phyloP scores from a whole-genome alignment of 2,113 vertebrate genomes.

The Mus spicilegus region DNA sequence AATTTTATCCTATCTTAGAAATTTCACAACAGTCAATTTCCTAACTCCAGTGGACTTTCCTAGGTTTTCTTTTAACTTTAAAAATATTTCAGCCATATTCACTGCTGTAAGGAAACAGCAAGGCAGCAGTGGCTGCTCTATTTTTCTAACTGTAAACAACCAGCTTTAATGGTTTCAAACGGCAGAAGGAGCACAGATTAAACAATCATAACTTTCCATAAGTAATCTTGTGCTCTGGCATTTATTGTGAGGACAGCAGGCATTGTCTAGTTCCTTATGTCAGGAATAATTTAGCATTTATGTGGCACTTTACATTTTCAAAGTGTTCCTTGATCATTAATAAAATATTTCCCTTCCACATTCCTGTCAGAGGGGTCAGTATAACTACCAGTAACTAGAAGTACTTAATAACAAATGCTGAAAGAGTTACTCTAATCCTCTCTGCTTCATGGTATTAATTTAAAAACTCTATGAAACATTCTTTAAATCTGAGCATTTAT shows the following conservation, averaged over 20 bases:
- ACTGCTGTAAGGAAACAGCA: background rate
- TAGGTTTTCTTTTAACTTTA: background rate
- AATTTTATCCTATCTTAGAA: background rate
- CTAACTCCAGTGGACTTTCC: background rate
- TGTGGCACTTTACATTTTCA: slow-evolving; percentile 72
- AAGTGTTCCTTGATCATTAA: slow-evolving; percentile 73
- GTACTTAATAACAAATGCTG: slow-evolving; percentile 55
- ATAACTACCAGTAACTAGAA: slow-evolving; percentile 65
- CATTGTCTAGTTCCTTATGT: slow-evolving; percentile 59
- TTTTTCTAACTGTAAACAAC: background rate
- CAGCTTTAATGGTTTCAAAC: background rate
- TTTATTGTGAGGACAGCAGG: slow-evolving; percentile 57
- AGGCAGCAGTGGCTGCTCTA: background rate
- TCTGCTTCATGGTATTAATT: slow-evolving; percentile 59
- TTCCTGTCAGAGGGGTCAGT: slow-evolving; percentile 63
- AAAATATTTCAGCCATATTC: background rate
- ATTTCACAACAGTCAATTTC: background rate
- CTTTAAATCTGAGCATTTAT: slow-evolving; percentile 50
- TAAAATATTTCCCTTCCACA: slow-evolving; percentile 70
- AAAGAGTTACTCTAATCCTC: slow-evolving; percentile 29
- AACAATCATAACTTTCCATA: slow-evolving; percentile 34
- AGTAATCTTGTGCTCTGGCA: slow-evolving; percentile 58
- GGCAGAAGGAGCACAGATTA: background rate
- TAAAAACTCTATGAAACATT: slow-evolving; percentile 28
- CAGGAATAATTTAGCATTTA: slow-evolving; percentile 77